phyloP scores from a whole-genome alignment of 2,888 invertebrate genomes.

The Xanthorhoe spadicearia region DNA sequence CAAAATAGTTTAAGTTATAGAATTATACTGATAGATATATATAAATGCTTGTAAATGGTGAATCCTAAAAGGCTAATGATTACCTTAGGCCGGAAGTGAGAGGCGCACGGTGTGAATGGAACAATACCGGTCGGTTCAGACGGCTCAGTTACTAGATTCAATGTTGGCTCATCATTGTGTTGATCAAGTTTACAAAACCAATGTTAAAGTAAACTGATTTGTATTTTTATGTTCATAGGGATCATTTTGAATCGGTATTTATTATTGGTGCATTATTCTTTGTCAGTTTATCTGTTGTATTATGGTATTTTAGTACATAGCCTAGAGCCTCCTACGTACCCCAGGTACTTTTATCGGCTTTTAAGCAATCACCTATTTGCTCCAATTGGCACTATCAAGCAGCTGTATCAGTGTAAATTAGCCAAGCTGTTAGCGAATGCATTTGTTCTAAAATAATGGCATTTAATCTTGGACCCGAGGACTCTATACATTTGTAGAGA shows the following conservation, averaged over 20 bases:
- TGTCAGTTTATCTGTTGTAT: background rate
- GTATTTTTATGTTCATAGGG: background rate
- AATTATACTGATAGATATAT: background rate
- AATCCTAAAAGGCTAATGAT: conserved; percentile 48
- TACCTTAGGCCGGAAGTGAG: conserved; percentile 71
- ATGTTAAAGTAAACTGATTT: background rate
- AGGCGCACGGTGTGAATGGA: conserved; percentile 70
- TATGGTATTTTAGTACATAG: conserved; percentile 17
- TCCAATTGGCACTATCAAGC: conserved; percentile 24
- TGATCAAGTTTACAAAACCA: background rate
- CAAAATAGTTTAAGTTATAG: background rate
- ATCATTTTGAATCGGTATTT: background rate
- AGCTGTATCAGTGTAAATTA: conserved; percentile 34
- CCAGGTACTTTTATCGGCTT: conserved; percentile 27
- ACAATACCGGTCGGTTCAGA: conserved; percentile 43
- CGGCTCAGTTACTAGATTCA: conserved; percentile 35
- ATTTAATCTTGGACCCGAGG: conserved; percentile 4
- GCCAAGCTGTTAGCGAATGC: conserved; percentile 54
- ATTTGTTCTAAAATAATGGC: conserved; percentile 54
- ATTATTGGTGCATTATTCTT: background rate
- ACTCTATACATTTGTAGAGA: background rate
- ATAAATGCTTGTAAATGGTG: conserved; percentile 38
- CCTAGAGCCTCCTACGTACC: conserved; percentile 3
- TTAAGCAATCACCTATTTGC: conserved; percentile 26
- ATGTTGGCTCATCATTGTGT: conserved; percentile 18